Evolutionary conservation across 2,888 invertebrate genomes (phyloP).

Genomic region (Leistus spinibarbis): DNA sequence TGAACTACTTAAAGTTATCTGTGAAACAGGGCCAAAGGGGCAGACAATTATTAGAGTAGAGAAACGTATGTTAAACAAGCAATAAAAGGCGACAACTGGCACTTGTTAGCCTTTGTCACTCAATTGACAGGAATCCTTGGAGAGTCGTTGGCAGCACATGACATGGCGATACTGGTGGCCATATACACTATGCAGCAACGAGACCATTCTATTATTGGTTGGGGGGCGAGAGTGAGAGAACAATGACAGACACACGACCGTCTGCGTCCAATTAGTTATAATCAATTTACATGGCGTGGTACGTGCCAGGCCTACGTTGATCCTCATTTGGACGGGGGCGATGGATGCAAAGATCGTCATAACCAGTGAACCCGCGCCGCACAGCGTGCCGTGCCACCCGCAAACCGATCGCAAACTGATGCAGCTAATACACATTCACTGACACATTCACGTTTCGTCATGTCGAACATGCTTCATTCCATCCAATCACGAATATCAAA

Average conservation of each 20-base stretch:
- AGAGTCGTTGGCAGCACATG: constrained; percentile 7
- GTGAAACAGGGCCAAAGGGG: background rate
- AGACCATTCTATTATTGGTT: no score
- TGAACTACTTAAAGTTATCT: background rate
- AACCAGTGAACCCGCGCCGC: background rate
- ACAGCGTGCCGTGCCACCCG: background rate
- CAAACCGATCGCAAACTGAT: background rate
- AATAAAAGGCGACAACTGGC: constrained; percentile 23
- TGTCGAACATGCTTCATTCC: no score
- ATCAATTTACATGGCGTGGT: constrained; percentile 34
- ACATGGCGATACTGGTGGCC: background rate
- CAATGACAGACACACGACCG: constrained; percentile 34
- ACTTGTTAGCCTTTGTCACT: constrained; percentile 37
- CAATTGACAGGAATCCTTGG: constrained; percentile 37
- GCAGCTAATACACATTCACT: background rate
- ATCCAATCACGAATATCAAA: no score
- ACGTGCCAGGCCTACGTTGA: constrained; percentile 33
- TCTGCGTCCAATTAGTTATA: constrained; percentile 37
- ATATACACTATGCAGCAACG: no score
- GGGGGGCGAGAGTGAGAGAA: background rate
- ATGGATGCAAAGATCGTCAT: constrained; percentile 14
- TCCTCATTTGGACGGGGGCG: constrained; percentile 22
- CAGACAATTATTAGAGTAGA: constrained; percentile 24
- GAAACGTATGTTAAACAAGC: constrained; percentile 37
- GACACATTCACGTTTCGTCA: background rate